A percentile compares a stretch with the other conserved stretches of the same genome.
Evolutionary conservation across 2,888 invertebrate genomes (phyloP).

Genomic region (Microctonus hyperodae): DNA sequence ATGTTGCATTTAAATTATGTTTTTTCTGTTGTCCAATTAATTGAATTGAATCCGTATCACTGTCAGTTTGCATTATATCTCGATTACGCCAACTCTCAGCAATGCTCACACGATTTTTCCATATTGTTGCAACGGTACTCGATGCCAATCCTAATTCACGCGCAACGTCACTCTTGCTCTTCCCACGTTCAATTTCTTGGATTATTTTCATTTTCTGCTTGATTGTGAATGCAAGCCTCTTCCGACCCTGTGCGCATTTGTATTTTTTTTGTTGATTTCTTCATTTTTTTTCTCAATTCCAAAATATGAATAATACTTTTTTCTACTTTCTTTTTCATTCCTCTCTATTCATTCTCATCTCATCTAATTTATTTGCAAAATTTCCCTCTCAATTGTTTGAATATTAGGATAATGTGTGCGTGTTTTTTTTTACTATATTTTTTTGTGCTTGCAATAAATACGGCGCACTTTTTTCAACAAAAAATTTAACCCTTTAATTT

Average conservation of each 20-base stretch:
- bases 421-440: background rate
- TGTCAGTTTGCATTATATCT: conserved; percentile 58
- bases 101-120: conserved; percentile 68
- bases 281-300: background rate
- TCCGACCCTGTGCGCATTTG: conserved; percentile 65
- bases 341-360: conserved; percentile 28
- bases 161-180: conserved; percentile 68
- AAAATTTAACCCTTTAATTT: background rate
- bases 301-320: no score
- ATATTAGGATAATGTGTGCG: background rate
- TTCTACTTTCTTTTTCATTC: conserved; percentile 9
- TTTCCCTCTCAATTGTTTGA: conserved; percentile 29
- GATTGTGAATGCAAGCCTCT: conserved; percentile 69
- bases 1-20: conserved; percentile 2
- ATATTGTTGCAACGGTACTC: conserved; percentile 68
- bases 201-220: conserved; percentile 71
- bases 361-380: conserved; percentile 37
- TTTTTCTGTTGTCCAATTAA: conserved; percentile 27
- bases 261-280: conserved; percentile 34
- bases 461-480: no score
- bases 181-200: conserved; percentile 68
- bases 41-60: conserved; percentile 41
- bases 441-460: conserved; percentile 16
- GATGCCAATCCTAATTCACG: conserved; percentile 67
- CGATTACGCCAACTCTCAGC: conserved; percentile 62